phyloP scores from a whole-genome alignment of 53 echinoderm and acorn worm genomes.

The Henricia sp. region DNA sequence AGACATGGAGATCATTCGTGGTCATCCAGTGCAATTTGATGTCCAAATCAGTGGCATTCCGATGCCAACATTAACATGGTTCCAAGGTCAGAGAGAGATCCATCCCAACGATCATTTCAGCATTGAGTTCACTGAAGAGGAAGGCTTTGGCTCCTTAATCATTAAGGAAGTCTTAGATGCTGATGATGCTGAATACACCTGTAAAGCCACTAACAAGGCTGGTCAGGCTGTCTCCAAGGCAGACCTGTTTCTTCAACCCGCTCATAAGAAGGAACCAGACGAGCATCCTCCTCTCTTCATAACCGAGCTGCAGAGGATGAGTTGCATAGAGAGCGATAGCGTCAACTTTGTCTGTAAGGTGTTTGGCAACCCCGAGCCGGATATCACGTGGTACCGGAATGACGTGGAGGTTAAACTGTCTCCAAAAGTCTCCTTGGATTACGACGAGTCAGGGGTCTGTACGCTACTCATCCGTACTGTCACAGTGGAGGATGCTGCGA shows the following conservation, averaged over 20 bases:
- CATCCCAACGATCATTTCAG: constrained; percentile 80
- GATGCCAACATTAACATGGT: constrained; percentile 87
- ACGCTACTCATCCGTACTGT: constrained; percentile 82
- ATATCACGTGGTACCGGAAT: constrained; percentile 91
- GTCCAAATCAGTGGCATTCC: constrained; percentile 94
- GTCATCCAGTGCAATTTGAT: constrained; percentile 94
- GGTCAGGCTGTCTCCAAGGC: constrained; percentile 94
- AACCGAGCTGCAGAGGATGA: constrained; percentile 68
- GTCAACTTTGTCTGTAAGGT: constrained; percentile 89
- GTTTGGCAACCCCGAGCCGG: constrained; percentile 84
- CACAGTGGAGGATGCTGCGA: constrained; percentile 68
- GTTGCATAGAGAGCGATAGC: constrained; percentile 79
- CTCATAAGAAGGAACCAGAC: constrained; percentile 77
- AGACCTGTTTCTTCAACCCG: constrained; percentile 89
- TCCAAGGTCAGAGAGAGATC: constrained; percentile 81
- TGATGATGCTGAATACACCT: constrained; percentile 94
- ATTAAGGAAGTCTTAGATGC: constrained; percentile 78
- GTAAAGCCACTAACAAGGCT: constrained; percentile 91
- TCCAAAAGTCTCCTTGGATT: constrained; percentile 80
- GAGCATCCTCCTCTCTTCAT: constrained; percentile 84
- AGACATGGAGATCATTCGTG: constrained; percentile 93
- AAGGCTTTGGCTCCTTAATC: constrained; percentile 84
- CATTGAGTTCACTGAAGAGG: constrained; percentile 90
- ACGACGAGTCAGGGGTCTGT: constrained; percentile 79
- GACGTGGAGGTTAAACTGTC: constrained; percentile 75